Base-by-base conservation (phyloP, 2,113 vertebrate genomes). In the Hypomesus transpacificus region DNA sequence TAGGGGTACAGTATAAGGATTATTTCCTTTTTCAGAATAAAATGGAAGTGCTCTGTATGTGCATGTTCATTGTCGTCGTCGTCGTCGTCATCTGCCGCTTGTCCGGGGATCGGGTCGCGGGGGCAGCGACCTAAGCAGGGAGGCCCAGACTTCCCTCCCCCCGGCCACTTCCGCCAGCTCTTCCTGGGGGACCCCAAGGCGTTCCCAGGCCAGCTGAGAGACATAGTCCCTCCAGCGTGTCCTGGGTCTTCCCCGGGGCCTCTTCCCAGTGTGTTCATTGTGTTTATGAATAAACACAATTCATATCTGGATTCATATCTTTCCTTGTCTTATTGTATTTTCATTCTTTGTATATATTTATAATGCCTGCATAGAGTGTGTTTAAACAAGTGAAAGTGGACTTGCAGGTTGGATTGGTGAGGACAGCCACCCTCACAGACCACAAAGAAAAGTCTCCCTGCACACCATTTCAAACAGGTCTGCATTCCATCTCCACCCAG, bases 1-100 rank as follows among this genome's bases (percentile, higher is more conserved):
- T 69, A 26, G 24, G 24, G 24, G 51, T 18, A 66, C 50, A 75
- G 68, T 65, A 31, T 65, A 24, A 65, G 14, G 21, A 69, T 74
- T 67, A 61, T 22, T 62, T 62, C 2, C 22, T 59, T 62, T 84
- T 88, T 83, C 57, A 73, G 85, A 86, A 84, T 82, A 83, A 82
- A 84, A 78, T 3, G 56, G 1, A 75, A 75, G 77, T 24, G 18
- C 50, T 7, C 46, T 11, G 18, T 24, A 17, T 17, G 26, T 64
- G 28, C 34, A 39, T 39, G 50, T 39, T 34, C 1, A 65, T 21
- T 28, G 18, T n/a, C n/a, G n/a, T n/a, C n/a, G n/a, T n/a, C n/a
- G n/a, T n/a, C n/a, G n/a, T n/a, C n/a, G n/a, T n/a, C n/a, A n/a
- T n/a, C n/a, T n/a, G n/a, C n/a, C n/a, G n/a, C n/a, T n/a, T n/a